phyloP scores from a whole-genome alignment of 92 coral and sea anemone species.

The Siderastrea siderea region DNA sequence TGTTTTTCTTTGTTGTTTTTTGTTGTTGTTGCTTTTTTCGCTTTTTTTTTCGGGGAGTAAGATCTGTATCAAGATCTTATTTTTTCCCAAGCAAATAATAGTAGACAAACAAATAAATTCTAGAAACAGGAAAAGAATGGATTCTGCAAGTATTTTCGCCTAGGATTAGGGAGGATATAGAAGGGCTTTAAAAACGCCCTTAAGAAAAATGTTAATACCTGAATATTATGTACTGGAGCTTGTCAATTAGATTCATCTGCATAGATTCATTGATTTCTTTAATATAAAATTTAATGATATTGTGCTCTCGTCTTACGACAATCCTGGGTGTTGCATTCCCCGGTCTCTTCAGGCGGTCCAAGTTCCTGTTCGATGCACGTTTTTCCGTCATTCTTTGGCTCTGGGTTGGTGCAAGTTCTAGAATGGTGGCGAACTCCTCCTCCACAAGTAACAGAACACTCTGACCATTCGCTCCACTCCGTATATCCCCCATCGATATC shows the following conservation, averaged over 20 bases:
- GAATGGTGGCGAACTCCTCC: background rate
- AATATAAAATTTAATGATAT: background rate
- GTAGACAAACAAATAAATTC: too few relatives aligned
- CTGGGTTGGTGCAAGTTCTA: background rate
- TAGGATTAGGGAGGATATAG: too few relatives aligned
- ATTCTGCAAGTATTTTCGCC: too few relatives aligned
- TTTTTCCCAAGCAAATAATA: too few relatives aligned
- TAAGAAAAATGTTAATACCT: too few relatives aligned
- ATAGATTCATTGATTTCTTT: too few relatives aligned
- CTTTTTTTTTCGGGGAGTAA: background rate
- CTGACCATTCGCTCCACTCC: background rate
- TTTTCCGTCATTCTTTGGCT: background rate
- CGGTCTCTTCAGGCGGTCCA: background rate
- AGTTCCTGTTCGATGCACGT: background rate
- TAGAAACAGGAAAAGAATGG: too few relatives aligned
- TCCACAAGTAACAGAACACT: background rate
- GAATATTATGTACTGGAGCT: too few relatives aligned
- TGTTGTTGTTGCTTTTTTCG: background rate
- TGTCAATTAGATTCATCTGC: too few relatives aligned
- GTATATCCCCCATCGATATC: constrained; percentile 19
- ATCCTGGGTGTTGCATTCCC: background rate
- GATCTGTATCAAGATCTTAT: too few relatives aligned
- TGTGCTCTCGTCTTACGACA: background rate
- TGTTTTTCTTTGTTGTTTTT: background rate
- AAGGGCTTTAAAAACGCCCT: too few relatives aligned